phyloP scores from a whole-genome alignment of 2,888 invertebrate species.

The Leptarthrus brevirostris region DNA sequence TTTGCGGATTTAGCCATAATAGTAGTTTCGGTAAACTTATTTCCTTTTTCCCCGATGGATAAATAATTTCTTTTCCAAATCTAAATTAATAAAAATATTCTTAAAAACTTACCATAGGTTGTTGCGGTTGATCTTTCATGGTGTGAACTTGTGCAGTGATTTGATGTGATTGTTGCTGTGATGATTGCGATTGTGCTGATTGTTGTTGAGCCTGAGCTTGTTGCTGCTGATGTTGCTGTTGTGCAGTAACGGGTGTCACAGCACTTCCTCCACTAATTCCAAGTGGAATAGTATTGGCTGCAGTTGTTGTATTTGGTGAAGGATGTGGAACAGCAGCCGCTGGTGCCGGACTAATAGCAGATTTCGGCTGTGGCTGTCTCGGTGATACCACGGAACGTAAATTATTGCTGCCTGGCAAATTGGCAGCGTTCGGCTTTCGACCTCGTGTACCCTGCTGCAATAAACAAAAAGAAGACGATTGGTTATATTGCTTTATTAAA shows the following conservation, averaged over 20 bases:
- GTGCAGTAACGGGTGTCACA: constrained; percentile 52
- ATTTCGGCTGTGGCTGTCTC: constrained; percentile 54
- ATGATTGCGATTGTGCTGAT: constrained; percentile 54
- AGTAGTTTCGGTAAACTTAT: no score
- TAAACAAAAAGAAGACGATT: constrained; percentile 42
- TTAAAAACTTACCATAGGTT: constrained; percentile 65
- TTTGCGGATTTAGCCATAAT: no score
- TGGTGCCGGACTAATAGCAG: constrained; percentile 57
- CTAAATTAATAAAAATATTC: no score
- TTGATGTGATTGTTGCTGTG: constrained; percentile 61
- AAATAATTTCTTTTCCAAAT: no score
- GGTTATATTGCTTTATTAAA: constrained; percentile 1
- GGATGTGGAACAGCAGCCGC: constrained; percentile 57
- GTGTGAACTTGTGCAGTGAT: constrained; percentile 67
- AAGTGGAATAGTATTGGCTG: constrained; percentile 51
- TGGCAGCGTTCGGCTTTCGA: constrained; percentile 54
- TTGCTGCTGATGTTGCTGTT: constrained; percentile 57
- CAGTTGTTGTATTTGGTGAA: constrained; percentile 56
- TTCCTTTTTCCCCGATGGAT: no score
- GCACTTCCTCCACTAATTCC: constrained; percentile 48
- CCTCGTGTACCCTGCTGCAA: constrained; percentile 56
- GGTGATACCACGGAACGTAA: constrained; percentile 56
- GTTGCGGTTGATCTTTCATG: constrained; percentile 68
- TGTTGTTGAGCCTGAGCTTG: constrained; percentile 58
- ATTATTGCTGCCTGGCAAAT: constrained; percentile 51